Conservation (phyloP, 2,888 invertebrate genomes). For the Meloe dianella region DNA sequence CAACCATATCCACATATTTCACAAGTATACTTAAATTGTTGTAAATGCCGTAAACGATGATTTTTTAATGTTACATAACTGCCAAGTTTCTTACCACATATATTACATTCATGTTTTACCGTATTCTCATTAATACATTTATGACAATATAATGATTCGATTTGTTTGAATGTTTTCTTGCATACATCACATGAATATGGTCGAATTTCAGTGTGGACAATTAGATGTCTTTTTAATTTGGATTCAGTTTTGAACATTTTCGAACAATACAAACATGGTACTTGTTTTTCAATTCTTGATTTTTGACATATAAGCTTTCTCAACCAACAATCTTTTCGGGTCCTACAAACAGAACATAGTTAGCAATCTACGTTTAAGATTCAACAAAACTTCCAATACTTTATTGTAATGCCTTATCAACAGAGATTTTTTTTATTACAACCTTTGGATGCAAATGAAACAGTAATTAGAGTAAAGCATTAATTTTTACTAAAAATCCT, state of each 20-base stretch:
- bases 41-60: slow-evolving; percentile 63
- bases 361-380: neutral
- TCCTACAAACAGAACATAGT: neutral
- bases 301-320: neutral
- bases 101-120: slow-evolving; percentile 11
- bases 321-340: neutral
- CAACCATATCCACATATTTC: slow-evolving; percentile 46
- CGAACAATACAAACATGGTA: slow-evolving; percentile 35
- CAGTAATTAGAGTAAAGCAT: neutral
- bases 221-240: neutral
- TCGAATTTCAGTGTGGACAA: neutral
- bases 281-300: slow-evolving; percentile 29
- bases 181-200: neutral
- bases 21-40: slow-evolving; percentile 63
- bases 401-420: neutral
- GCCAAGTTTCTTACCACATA: slow-evolving; percentile 11
- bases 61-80: slow-evolving; percentile 22
- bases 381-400: neutral
- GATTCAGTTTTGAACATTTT: neutral
- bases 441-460: neutral
- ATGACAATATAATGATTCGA: neutral
- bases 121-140: neutral
- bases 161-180: neutral
- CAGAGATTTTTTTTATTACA: neutral
- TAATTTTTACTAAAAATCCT: no score